Base-by-base conservation (phyloP, 2,888 invertebrate genomes). In the Tetragonula carbonaria region DNA sequence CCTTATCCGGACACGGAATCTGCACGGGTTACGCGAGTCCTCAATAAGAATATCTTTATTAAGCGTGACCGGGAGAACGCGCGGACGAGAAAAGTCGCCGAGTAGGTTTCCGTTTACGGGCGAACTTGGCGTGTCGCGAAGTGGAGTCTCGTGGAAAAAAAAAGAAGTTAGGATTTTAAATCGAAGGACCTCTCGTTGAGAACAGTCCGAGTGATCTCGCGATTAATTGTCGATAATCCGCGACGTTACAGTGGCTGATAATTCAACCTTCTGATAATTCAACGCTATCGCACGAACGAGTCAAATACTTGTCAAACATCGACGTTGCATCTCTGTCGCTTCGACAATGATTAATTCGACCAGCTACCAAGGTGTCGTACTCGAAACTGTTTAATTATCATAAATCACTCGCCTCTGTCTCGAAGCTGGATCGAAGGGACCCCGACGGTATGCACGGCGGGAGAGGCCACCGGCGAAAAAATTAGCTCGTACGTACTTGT, bases 31-130 rank as follows among this genome's bases (percentile, higher is more conserved):
- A 88, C 82, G 81, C 86, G 75, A 84, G 68, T 78, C 73, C 75
- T 77, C 88, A 90, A 84, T 81, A 82, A 82, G 83, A 80, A 91
- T 90, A 91, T 91, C 91, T 92, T 90, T 92, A 92, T 93, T 91
- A 91, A 85, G 50, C 51, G 28, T n/a, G 28, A 51, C 33, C 51
- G 65, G 45, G 21, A 45, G 71, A 62, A 55, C 65, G 65, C 59
- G 62, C 67, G 66, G 77, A 78, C 70, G 81, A 80, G 80, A 86
- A 80, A 86, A 86, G 78, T 73, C 68, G 82, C 53, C 85, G 78
- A 80, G 82, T 84, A 33, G 67, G 80, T 89, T 89, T 86, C 75
- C 84, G 71, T 80, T 84, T 78, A 76, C 57, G 82, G 86, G 57
- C 13, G 73, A 82, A 81, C 63, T 0, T 63, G 50, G 28, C 28